These are phyloP conservation scores for Hippocampus mohnikei DNA, from an alignment of 2,113 vertebrate species.

Conservation along the genomic window DNA sequence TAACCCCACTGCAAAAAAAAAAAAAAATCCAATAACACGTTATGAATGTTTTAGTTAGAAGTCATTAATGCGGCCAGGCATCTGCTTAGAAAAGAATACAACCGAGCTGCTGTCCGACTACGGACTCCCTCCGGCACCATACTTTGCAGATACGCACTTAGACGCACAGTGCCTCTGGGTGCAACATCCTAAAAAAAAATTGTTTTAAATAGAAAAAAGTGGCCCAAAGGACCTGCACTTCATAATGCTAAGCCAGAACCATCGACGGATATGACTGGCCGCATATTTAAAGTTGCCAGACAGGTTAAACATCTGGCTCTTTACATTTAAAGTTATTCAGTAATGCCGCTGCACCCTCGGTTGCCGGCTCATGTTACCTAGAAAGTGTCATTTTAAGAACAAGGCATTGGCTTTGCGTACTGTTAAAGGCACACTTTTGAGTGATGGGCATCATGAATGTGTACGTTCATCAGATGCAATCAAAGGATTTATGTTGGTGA, in stretches of 20 bases:
- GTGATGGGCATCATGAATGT: background rate
- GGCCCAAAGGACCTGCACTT: constrained; percentile 49
- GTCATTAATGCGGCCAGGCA: constrained; percentile 72
- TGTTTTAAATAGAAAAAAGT: no score
- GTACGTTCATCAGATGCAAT: background rate
- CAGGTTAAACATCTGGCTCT: constrained; percentile 60
- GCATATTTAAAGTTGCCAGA: constrained; percentile 53
- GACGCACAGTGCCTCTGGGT: constrained; percentile 36
- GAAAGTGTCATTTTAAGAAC: constrained; percentile 13
- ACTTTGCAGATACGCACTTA: constrained; percentile 16
- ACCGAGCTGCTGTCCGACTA: constrained; percentile 60
- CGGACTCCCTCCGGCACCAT: constrained; percentile 28
- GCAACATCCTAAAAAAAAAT: constrained; percentile 34
- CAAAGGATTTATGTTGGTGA: background rate
- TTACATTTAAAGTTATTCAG: constrained; percentile 39
- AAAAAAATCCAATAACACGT: constrained; percentile 76
- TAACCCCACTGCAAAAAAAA: constrained; percentile 72
- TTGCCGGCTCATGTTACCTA: constrained; percentile 24
- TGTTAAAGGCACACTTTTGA: background rate
- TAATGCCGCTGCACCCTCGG: constrained; percentile 24
- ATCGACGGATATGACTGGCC: constrained; percentile 45
- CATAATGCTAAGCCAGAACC: constrained; percentile 36
- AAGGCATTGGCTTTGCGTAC: background rate
- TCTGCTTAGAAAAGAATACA: constrained; percentile 70
- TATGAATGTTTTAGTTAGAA: constrained; percentile 72